Conservation (phyloP, 2,797 vertebrate genomes). For the Micrastur ruficollis region DNA sequence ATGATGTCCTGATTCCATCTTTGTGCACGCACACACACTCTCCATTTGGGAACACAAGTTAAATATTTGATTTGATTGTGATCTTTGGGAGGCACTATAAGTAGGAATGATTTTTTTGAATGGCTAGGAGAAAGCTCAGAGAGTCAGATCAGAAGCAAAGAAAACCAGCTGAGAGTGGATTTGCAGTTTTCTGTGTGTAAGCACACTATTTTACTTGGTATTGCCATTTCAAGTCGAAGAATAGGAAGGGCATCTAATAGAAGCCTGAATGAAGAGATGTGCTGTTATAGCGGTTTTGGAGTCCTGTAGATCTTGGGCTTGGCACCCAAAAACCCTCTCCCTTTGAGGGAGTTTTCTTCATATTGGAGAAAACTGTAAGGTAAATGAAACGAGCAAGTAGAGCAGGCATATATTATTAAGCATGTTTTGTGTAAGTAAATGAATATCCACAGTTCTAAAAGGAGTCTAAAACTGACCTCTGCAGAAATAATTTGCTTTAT, state of each 20-base stretch:
- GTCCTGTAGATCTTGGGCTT: background rate
- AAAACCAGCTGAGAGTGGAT: background rate
- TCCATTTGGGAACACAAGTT: background rate
- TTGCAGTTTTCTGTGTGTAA: background rate
- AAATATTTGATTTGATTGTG: background rate
- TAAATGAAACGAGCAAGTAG: background rate
- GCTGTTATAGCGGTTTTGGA: background rate
- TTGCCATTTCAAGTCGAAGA: background rate
- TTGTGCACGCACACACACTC: background rate
- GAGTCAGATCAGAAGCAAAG: background rate
- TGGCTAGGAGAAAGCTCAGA: background rate
- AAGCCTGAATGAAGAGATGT: background rate
- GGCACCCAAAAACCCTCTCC: background rate
- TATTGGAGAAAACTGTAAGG: background rate
- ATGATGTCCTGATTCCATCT: background rate
- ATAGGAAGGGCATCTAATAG: background rate
- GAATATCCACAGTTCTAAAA: background rate
- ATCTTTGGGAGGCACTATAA: background rate
- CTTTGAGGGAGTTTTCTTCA: background rate
- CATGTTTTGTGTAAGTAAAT: background rate
- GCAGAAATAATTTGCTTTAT: background rate
- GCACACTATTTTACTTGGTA: background rate
- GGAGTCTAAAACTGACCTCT: background rate
- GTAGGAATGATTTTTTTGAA: background rate
- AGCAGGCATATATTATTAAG: background rate